These are phyloP conservation scores for Margarornis squamiger DNA, from an alignment of 2,797 vertebrate genomes.

Conservation along the genomic window DNA sequence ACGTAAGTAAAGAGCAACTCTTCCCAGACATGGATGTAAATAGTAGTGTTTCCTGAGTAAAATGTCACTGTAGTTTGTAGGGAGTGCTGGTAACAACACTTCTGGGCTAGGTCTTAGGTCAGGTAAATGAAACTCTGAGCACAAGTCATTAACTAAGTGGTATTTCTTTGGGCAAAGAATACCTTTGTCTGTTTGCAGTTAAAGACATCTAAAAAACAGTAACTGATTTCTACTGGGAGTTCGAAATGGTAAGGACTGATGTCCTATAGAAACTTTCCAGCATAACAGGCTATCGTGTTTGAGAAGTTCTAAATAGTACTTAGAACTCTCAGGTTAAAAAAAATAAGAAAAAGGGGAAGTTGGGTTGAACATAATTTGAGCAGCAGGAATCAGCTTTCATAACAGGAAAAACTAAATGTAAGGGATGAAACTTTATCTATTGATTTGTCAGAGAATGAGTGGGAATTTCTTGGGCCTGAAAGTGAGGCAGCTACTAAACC, in stretches of 20 bases:
- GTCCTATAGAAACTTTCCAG: neutral
- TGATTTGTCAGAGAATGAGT: neutral
- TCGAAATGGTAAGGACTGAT: neutral
- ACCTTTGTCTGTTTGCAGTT: neutral
- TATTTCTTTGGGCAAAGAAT: neutral
- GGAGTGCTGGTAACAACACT: neutral
- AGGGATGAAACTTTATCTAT: neutral
- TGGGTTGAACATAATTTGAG: neutral
- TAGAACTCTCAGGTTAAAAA: neutral
- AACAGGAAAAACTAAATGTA: neutral
- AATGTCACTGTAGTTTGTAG: neutral
- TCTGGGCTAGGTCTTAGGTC: neutral
- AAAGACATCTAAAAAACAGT: neutral
- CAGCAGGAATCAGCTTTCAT: neutral
- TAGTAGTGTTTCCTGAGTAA: neutral
- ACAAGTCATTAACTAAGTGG: neutral
- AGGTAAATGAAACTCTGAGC: neutral
- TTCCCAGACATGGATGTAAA: neutral
- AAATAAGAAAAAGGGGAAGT: neutral
- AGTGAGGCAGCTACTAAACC: neutral
- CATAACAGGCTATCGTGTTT: neutral
- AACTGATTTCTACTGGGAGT: neutral
- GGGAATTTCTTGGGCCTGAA: neutral
- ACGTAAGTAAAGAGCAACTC: constrained; percentile 79
- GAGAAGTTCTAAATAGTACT: neutral